These are phyloP conservation scores for Agonopterix heracliana DNA, from an alignment of 2,888 invertebrate species.

Conservation along the genomic window DNA sequence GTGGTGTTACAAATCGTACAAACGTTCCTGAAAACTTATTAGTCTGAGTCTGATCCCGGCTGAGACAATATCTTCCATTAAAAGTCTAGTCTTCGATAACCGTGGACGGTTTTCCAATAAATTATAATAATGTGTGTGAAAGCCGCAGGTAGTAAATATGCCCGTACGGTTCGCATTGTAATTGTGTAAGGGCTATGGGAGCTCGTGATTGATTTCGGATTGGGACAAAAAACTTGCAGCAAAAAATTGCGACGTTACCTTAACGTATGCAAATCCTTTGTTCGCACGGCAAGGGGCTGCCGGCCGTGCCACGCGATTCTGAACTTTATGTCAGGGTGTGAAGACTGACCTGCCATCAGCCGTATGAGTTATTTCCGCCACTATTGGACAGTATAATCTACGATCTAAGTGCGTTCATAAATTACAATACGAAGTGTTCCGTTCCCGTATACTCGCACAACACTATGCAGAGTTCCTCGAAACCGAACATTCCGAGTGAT, in stretches of 20 bases:
- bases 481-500: slow-evolving; percentile 6
- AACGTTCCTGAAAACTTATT: too few species aligned
- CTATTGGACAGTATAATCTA: slow-evolving; percentile 8
- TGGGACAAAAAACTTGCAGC: slow-evolving; percentile 21
- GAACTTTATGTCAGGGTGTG: background rate
- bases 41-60: too few species aligned
- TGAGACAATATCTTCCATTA: too few species aligned
- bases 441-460: slow-evolving; percentile 1
- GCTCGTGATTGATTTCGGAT: slow-evolving; percentile 16
- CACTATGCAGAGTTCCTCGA: too few species aligned
- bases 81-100: too few species aligned
- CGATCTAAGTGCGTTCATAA: slow-evolving; percentile 20
- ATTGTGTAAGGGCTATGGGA: slow-evolving; percentile 2
- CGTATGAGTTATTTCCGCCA: too few species aligned
- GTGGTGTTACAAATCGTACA: too few species aligned
- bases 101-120: too few species aligned
- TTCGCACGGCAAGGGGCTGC: slow-evolving; percentile 6
- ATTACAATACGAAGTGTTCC: slow-evolving; percentile 13
- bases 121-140: too few species aligned
- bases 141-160: too few species aligned
- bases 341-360: background rate
- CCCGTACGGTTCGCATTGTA: too few species aligned
- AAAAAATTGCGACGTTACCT: slow-evolving; percentile 17
- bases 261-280: slow-evolving; percentile 34
- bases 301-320: background rate